Evolutionary conservation across 2,888 invertebrate genomes (phyloP), one percentile per base, ranked within the genome.

Genomic region (Himalopsyche tibetana): DNA sequence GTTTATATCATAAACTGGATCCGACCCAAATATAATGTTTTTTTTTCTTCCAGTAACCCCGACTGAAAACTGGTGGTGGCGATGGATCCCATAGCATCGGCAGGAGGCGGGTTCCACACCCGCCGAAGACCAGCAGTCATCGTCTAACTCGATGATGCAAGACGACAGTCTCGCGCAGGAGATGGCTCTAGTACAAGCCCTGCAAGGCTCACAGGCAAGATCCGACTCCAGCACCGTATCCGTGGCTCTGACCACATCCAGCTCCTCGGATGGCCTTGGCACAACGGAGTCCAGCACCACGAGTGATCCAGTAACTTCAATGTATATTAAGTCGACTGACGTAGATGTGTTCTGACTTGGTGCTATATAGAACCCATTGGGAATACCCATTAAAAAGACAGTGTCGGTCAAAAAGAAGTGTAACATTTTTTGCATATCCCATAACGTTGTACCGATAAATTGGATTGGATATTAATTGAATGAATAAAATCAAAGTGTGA

Each of bases 1-100:
- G 74, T 38, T 74, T 74, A 36, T 74, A 15, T 12, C 38, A 38
- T 74, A 74, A 38, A 38, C 38, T 38, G 2, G 5, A 1, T 74
- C 5, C 5, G 0, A 74, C 19, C 11, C 28, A 74, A 74, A 19
- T 15, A 28, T 55, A 82, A 40, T 40, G 4, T 80, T 56, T 84
- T 36, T 83, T 55, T 85, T 87, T 12, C 93, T 93, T 93, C 84
- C 91, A 93, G 93, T 92, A 92, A 92, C 93, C 92, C 93, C 91
- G 92, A 93, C 92, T 92, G 93, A 93, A 93, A 93, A 93, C 90
- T 93, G 93, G 93, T 93, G 93, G 93, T 93, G 93, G 93, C 93
- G 92, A 87, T 93, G 93, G 93, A 93, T 93, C 91, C 93, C 93
- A 91, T 93, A 93, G 92, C 93, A 91, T 92, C 92, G 90, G 93